Base-by-base conservation (phyloP, 2,797 vertebrate genomes). In the Phylloscopus collybita region DNA sequence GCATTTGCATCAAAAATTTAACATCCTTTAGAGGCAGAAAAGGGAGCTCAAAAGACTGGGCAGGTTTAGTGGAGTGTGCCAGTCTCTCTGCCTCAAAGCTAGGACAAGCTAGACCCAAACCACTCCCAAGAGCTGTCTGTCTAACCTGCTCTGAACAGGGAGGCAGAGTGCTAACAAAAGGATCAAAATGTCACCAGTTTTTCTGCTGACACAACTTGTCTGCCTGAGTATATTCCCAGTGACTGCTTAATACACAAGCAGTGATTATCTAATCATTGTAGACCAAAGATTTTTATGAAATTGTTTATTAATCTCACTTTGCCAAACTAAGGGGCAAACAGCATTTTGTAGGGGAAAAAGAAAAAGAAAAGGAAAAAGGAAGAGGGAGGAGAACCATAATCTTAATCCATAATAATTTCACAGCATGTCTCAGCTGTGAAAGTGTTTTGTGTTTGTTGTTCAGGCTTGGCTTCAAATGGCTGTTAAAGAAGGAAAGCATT, bases 401-500 rank as follows among this genome's bases (percentile, higher is more conserved):
- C 40, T n/a, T n/a, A n/a, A n/a, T n/a, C n/a, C n/a, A n/a, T n/a
- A n/a, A n/a, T n/a, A n/a, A n/a, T n/a, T n/a, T n/a, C 49, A 85
- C 45, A 86, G 32, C 38, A 70, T 2, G 17, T 69, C 73, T 79
- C 73, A 86, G 80, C 57, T 83, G 53, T 78, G 57, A 45, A 70
- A 86, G 61, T 47, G 57, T 78, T 94, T 60, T 40, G 15, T 86
- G 64, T 71, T 91, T 90, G 40, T 78, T 70, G 67, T 80, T 67
- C 74, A 74, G 0, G 3, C 61, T 57, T 86, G 66, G 54, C 20
- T 94, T 89, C 69, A 69, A 93, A 62, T 29, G 50, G 16, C 34
- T 86, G 83, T 62, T 83, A 83, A 69, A 67, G 84, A 86, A 87
- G 20, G 38, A 79, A 80, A 78, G 69, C 32, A 87, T 91, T 80